Percentiles rank a stretch among this genome's conserved stretches.
These are phyloP conservation scores for Toxostoma redivivum DNA, from an alignment of 2,113 vertebrate species.

Conservation along the genomic window DNA sequence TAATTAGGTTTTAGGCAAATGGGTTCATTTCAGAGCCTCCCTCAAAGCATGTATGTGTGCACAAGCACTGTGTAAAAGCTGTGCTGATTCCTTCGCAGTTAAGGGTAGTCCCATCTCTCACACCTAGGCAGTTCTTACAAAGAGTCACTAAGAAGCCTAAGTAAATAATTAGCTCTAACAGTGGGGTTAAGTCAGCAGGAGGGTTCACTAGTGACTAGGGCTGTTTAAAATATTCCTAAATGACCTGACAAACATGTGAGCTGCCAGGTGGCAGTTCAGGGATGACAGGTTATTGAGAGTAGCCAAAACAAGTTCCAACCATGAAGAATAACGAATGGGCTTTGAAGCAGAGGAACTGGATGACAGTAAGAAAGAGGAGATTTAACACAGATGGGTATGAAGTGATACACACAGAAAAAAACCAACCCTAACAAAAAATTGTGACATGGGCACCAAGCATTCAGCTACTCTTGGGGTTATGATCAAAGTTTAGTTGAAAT, in stretches of 20 bases:
- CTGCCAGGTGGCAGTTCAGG: not conserved
- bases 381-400: not conserved
- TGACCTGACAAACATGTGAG: not conserved
- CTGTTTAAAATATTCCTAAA: not conserved
- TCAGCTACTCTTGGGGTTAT: not conserved
- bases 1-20: not conserved
- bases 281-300: not conserved
- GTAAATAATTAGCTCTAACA: not conserved
- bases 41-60: fast-evolving
- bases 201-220: not conserved
- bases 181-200: not conserved
- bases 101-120: not conserved
- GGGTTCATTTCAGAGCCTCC: not conserved
- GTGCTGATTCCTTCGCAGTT: not conserved
- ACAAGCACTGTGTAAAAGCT: not conserved
- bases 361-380: not conserved
- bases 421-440: not conserved
- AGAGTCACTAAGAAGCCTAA: not conserved
- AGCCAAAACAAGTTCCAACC: not conserved
- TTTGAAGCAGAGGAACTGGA: not conserved
- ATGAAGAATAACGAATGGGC: not conserved
- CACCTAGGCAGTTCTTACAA: not conserved
- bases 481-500: not conserved
- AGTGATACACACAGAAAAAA: not conserved
- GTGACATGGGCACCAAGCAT: not conserved